Evolutionary conservation across 2,797 vertebrate genomes (phyloP).

Genomic region (Brotula barbata): DNA sequence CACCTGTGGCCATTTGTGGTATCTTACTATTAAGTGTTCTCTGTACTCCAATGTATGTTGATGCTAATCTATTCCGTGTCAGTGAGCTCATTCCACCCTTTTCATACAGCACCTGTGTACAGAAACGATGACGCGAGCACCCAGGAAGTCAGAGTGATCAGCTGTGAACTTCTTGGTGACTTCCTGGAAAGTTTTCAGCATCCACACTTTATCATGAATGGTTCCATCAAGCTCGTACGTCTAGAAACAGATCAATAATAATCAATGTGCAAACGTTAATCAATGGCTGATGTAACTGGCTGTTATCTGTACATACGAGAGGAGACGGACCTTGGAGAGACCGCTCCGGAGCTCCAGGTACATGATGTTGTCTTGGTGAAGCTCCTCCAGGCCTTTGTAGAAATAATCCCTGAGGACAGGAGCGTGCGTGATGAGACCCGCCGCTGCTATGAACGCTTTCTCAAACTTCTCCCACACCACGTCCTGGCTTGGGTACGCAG

Average conservation of each 20-base stretch:
- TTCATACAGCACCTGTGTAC: constrained; percentile 79
- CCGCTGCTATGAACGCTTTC: constrained; percentile 76
- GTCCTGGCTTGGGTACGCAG: constrained; percentile 81
- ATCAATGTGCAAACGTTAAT: neutral
- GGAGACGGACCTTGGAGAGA: constrained; percentile 77
- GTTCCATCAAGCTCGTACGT: constrained; percentile 90
- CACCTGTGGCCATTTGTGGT: no score
- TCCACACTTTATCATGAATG: constrained; percentile 78
- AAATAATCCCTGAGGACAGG: constrained; percentile 89
- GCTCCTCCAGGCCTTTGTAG: constrained; percentile 82
- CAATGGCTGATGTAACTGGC: neutral
- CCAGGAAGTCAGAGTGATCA: constrained; percentile 85
- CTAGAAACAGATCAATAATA: no score
- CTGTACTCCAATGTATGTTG: no score
- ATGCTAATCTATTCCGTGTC: no score
- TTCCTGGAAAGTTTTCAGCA: constrained; percentile 79
- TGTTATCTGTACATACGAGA: neutral
- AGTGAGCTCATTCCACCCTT: no score
- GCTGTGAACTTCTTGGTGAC: constrained; percentile 77
- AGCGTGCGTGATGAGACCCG: constrained; percentile 84
- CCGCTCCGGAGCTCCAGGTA: constrained; percentile 87
- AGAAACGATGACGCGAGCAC: constrained; percentile 84
- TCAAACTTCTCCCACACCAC: constrained; percentile 86
- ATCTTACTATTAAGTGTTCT: no score
- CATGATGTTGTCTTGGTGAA: constrained; percentile 85